Base-by-base conservation (phyloP, 2,888 invertebrate species). In the Busseola fusca region DNA sequence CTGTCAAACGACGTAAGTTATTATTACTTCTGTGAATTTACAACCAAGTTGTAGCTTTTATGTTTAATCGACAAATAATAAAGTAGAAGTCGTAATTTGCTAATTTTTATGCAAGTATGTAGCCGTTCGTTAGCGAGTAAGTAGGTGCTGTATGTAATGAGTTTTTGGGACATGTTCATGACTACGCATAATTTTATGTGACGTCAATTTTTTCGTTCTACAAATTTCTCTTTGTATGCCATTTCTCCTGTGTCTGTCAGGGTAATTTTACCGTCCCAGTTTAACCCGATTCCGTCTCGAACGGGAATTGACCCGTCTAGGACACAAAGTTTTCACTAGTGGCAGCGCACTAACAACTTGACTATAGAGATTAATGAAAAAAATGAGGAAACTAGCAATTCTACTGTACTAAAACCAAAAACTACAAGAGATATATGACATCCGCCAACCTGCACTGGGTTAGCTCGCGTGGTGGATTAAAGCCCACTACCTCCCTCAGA, bases 61-160 rank as follows among this genome's bases (percentile, higher is more conserved):
- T 81, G 62, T 69, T 69, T 78, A 78, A 82, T 78, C 65, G 72
- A 82, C 78, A 78, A 78, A 82, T 73, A 63, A 68, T 66, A 73
- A 66, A 48, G 64, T 3, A 18, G 21, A 34, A 45, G 59, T 59
- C 64, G 58, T 70, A 68, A 67, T 80, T 69, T 66, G 27, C 37
- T 21, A 30, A 58, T 69, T 66, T 72, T 81, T 62, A 71, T 37
- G 62, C 10, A 18, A 30, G 30, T 42, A 12, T 48, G n/a, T 54
- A 42, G 48, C 37, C 48, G 40, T 75, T 64, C 72, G 60, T 64
- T n/a, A 50, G 40, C 45, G 37, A 52, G 30, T 25, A 34, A n/a
- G n/a, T n/a, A n/a, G 27, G 14, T 34, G 37, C 10, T 12, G 48
- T 68, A 76, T n/a, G n/a, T n/a, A n/a, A 68, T 58, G 69, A 68